Conservation (phyloP, 2,797 vertebrate species). For the Mormyrops attenuatus region DNA sequence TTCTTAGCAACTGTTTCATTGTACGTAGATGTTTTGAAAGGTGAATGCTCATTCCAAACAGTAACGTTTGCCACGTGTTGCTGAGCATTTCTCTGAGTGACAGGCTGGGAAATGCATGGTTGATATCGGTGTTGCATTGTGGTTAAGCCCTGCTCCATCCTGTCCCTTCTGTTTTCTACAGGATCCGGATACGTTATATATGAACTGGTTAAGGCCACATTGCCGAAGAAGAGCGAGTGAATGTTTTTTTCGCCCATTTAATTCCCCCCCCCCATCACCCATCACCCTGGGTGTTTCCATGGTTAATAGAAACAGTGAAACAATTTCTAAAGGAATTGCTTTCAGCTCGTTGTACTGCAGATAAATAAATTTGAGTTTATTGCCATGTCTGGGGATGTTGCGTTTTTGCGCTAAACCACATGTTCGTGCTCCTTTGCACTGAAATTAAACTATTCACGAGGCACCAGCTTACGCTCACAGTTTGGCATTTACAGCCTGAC, state of each 20-base stretch:
- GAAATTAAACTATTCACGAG: neutral
- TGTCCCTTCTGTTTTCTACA: conserved; percentile 35
- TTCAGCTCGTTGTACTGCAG: conserved; percentile 59
- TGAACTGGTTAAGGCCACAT: conserved; percentile 48
- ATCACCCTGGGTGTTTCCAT: neutral
- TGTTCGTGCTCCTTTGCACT: neutral
- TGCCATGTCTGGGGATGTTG: neutral
- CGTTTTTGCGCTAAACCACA: neutral
- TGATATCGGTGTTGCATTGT: neutral
- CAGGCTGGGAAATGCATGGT: neutral
- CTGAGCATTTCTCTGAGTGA: neutral
- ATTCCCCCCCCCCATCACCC: neutral
- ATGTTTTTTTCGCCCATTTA: neutral
- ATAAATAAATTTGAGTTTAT: conserved; percentile 61
- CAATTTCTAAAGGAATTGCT: conserved; percentile 49
- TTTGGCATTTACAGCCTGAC: neutral
- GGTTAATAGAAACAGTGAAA: neutral
- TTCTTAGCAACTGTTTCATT: neutral
- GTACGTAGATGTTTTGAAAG: neutral
- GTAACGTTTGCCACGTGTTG: neutral
- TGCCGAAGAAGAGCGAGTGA: conserved; percentile 71
- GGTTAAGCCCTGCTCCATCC: neutral
- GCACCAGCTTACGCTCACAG: neutral
- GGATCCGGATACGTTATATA: conserved; percentile 62
- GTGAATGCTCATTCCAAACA: neutral